These are phyloP conservation scores for Pegoplata infirma DNA, from an alignment of 2,888 invertebrate species.

Conservation along the genomic window DNA sequence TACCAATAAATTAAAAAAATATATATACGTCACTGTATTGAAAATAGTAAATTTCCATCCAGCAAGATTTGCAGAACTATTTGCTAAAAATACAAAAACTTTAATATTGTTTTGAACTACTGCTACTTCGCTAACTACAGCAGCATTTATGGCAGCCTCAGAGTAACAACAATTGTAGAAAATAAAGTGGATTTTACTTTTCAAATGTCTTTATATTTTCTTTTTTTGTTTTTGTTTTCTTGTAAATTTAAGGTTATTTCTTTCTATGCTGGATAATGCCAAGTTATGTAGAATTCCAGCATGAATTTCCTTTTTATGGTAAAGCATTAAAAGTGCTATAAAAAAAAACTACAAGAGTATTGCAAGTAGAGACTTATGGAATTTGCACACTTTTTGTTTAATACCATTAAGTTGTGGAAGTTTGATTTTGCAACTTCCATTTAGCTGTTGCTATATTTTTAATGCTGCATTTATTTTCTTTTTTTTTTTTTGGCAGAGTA, in stretches of 20 bases:
- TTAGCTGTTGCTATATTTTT: not conserved
- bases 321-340: not conserved
- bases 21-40: too few species aligned
- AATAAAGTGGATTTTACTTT: slow-evolving; percentile 24
- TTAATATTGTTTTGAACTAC: slow-evolving; percentile 26
- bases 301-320: slow-evolving; percentile 14
- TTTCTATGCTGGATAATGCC: not conserved
- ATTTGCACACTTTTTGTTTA: slow-evolving; percentile 28
- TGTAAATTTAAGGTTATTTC: too few species aligned
- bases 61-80: slow-evolving; percentile 14
- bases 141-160: slow-evolving; percentile 10
- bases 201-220: slow-evolving; percentile 5
- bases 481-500: not conserved
- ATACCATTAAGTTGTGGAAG: slow-evolving; percentile 34
- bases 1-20: too few species aligned
- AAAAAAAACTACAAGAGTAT: not conserved
- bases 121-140: slow-evolving; percentile 7
- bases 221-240: too few species aligned
- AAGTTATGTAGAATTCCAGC: slow-evolving; percentile 8
- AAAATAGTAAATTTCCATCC: slow-evolving; percentile 1
- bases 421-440: not conserved
- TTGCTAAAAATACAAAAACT: not conserved
- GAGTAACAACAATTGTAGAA: slow-evolving; percentile 13
- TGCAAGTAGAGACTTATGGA: not conserved
- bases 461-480: slow-evolving; percentile 31